Evolutionary conservation across 1,140 invertebrate species (phyloP), one percentile per base, ranked within the genome.

Genomic region (Pogonomyrmex barbatus): DNA sequence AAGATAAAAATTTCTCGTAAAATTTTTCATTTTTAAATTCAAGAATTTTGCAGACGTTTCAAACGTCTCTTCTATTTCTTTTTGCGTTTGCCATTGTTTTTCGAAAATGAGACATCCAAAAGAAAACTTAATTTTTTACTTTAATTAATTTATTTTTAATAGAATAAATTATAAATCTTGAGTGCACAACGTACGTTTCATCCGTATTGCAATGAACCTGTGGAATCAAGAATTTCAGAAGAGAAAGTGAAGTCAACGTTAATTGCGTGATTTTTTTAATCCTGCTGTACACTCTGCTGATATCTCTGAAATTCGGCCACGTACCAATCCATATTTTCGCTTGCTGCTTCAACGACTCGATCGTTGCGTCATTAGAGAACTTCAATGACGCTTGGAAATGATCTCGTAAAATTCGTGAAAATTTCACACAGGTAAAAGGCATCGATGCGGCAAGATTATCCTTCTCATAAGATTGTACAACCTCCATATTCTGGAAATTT

Each of bases 161-260:
- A 63, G 5, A n/a, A 58, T 58, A 17, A 0, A 33, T n/a, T 62
- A 24, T 24, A 65, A 30, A 42, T 17, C 47, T 9, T n/a, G 10
- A 63, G 58, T 9, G 24, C 1, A 10, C 24, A 50, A 63, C 39
- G 6, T 73, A 92, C 92, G 86, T 92, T 9, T 91, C 81, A 56
- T 92, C 92, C 78, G 89, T 88, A 60, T 89, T 90, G 14, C 78
- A 85, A 3, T 89, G 42, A 76, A 88, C 85, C 71, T 93, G 92
- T 52, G 65, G 62, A 52, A 91, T 12, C 33, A 93, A 68, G 54
- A 86, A 91, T 42, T 52, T 70, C 1, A 91, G 91, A 39, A 67
- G 30, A 24, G 50, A 45, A 36, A 91, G 42, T n/a, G 92, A 4
- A 1, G 88, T 83, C 3, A 36, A 75, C 4, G 71, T 17, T 54